Percentiles rank a stretch among this genome's conserved stretches.
These are phyloP conservation scores for Drosophila sordidula DNA, from an alignment of 2,888 invertebrate species.

Conservation along the genomic window DNA sequence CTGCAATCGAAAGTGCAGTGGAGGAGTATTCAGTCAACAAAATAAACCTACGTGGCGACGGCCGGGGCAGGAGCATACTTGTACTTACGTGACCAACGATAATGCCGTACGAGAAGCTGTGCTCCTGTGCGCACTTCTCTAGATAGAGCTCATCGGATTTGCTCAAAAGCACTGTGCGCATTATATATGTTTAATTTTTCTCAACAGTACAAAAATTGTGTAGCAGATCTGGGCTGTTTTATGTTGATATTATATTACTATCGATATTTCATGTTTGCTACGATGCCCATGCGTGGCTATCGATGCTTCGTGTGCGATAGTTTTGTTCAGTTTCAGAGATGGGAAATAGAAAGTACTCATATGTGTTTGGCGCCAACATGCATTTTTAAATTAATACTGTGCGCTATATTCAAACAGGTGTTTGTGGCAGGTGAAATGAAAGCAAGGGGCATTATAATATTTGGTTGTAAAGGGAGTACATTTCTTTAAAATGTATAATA, in stretches of 20 bases:
- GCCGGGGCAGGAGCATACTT: slow-evolving; percentile 4
- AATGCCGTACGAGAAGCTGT: slow-evolving; percentile 89
- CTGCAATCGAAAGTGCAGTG: slow-evolving; percentile 54
- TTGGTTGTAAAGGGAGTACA: no score
- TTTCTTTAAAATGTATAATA: no score
- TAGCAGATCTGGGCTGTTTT: slow-evolving; percentile 24
- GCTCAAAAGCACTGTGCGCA: slow-evolving; percentile 89
- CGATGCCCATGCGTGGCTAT: neutral
- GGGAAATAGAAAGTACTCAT: neutral
- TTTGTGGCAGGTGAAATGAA: neutral
- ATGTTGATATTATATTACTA: slow-evolving; percentile 24
- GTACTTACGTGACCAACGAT: slow-evolving; percentile 91
- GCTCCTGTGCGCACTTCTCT: slow-evolving; percentile 87
- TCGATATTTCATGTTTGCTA: slow-evolving; percentile 9
- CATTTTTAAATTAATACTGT: neutral
- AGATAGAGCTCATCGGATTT: slow-evolving; percentile 89
- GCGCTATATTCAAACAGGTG: slow-evolving; percentile 5
- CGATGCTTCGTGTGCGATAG: slow-evolving; percentile 5
- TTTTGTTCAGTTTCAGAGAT: slow-evolving; percentile 22
- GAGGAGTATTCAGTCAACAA: slow-evolving; percentile 23
- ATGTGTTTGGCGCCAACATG: slow-evolving; percentile 4
- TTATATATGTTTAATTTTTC: slow-evolving; percentile 49
- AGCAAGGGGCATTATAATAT: neutral
- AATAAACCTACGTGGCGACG: slow-evolving; percentile 59
- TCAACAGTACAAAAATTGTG: slow-evolving; percentile 39